Evolutionary conservation across 1,140 invertebrate species (phyloP), one percentile per base, ranked within the genome.

Genomic region (Hestina assimilis): DNA sequence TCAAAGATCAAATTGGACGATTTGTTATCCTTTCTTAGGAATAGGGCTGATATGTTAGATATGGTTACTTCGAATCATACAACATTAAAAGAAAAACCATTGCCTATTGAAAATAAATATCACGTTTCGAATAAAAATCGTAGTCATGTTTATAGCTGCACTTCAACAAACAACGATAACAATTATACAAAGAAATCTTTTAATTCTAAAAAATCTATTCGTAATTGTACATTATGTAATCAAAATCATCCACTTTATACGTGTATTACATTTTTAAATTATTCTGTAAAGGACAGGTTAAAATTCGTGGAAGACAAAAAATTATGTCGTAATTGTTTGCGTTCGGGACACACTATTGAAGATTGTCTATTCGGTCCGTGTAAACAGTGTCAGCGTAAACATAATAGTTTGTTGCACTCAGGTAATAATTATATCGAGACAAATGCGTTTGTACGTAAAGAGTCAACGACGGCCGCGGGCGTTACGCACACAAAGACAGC

Each of bases 301-400:
- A 59, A 59, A 59, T 51, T 43, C 15, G 28, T 59, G 6, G 14
- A 50, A 12, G 41, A 51, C 0, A 59, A 59, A 52, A 21, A 20
- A n/a, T 31, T 59, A 12, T 59, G 56, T 59, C 29, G 24, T 21
- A 59, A 52, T 51, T 59, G 56, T 5, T n/a, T 51, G 26, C 56
- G 56, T 29, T 28, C 40, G 11, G 56, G 56, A 4, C 56, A 59
- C 8, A 26, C 56, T 4, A 17, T 46, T 9, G 11, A 8, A 8
- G 52, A 54, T 5, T 54, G 4, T 50, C 43, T 35, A 35, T 50
- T 50, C 46, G 55, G 46, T 21, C 29, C 55, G 24, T 58, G 46
- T 11, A 31, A 11, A 11, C 12, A 12, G 8, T 59, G 57, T 38
- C 19, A 47, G 19, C 11, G 20, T 11, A 59, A 59, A 40, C 56